phyloP scores from a whole-genome alignment of 2,797 vertebrate genomes.

The Perodicticus potto region DNA sequence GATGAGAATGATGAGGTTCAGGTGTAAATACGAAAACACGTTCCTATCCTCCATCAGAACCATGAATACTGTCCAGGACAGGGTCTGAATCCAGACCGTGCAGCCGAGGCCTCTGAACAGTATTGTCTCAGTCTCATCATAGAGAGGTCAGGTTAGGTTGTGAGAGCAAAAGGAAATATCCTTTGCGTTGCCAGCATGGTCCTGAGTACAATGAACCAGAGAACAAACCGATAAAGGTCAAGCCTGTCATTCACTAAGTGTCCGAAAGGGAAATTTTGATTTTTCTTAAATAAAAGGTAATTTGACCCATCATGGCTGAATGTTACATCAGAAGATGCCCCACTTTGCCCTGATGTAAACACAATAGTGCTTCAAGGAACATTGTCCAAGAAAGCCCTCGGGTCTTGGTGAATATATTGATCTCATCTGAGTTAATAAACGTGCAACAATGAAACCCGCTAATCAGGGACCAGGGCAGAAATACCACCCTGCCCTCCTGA shows the following conservation, averaged over 20 bases:
- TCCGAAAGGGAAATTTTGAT: slow-evolving; percentile 83
- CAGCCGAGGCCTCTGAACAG: slow-evolving; percentile 41
- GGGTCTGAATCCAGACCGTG: background rate
- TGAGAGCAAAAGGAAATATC: background rate
- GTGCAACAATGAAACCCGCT: slow-evolving; percentile 60
- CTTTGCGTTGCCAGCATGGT: slow-evolving; percentile 69
- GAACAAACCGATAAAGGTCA: slow-evolving; percentile 76
- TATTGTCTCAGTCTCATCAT: slow-evolving; percentile 8
- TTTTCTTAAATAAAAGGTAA: slow-evolving; percentile 83
- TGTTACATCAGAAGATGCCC: slow-evolving; percentile 69
- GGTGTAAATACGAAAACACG: background rate
- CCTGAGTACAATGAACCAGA: slow-evolving; percentile 60
- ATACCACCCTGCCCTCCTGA: slow-evolving; percentile 73
- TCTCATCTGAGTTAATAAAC: slow-evolving; percentile 75
- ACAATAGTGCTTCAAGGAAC: slow-evolving; percentile 75
- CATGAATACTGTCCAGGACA: rapidly evolving
- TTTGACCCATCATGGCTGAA: slow-evolving; percentile 76
- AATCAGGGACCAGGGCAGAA: slow-evolving; percentile 72
- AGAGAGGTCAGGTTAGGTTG: slow-evolving; percentile 70
- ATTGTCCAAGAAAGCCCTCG: slow-evolving; percentile 47
- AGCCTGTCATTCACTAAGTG: slow-evolving; percentile 77
- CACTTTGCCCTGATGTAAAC: slow-evolving; percentile 53
- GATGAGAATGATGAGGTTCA: background rate
- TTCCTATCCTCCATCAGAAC: rapidly evolving
- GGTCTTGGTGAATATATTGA: slow-evolving; percentile 71